phyloP scores from a whole-genome alignment of 2,113 vertebrate species.

The Hemiscyllium ocellatum region DNA sequence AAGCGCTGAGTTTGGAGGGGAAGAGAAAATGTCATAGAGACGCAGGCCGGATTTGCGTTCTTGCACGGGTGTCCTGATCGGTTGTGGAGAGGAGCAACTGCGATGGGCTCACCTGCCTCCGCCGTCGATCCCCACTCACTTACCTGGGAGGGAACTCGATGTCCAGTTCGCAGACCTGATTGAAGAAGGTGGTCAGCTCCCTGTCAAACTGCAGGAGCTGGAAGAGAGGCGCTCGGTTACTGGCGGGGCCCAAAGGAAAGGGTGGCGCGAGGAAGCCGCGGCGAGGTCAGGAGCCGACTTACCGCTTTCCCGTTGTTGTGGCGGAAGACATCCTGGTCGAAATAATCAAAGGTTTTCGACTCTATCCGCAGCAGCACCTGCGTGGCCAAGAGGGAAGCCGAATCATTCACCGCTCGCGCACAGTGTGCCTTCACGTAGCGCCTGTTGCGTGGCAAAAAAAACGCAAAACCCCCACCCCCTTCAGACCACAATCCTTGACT shows the following conservation, averaged over 20 bases:
- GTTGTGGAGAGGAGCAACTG: too few relatives aligned
- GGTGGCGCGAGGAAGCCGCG: too few relatives aligned
- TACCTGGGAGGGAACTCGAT: conserved; percentile 71
- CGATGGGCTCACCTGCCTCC: too few relatives aligned
- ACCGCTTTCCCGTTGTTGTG: conserved; percentile 63
- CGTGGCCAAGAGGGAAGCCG: not conserved
- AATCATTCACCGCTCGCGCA: too few relatives aligned
- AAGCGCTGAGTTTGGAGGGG: too few relatives aligned
- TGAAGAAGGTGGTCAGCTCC: conserved; percentile 56
- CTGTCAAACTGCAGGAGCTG: conserved; percentile 68
- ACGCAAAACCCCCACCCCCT: too few relatives aligned
- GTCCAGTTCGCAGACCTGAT: conserved; percentile 58
- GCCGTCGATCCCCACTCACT: not conserved
- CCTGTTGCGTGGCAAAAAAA: not conserved
- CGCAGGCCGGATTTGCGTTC: too few relatives aligned
- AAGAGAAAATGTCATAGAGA: too few relatives aligned
- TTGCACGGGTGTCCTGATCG: too few relatives aligned
- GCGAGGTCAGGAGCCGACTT: conserved; percentile 36
- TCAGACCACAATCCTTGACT: too few relatives aligned
- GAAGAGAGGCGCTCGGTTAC: not conserved
- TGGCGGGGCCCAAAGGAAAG: too few relatives aligned
- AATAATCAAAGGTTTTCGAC: conserved; percentile 62
- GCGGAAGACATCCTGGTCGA: conserved; percentile 60
- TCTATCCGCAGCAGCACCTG: conserved; percentile 70
- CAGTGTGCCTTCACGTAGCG: too few relatives aligned